Evolutionary conservation across 2,888 invertebrate species (phyloP), one percentile per base, ranked within the genome.

Genomic region (Cephus pygmeus): DNA sequence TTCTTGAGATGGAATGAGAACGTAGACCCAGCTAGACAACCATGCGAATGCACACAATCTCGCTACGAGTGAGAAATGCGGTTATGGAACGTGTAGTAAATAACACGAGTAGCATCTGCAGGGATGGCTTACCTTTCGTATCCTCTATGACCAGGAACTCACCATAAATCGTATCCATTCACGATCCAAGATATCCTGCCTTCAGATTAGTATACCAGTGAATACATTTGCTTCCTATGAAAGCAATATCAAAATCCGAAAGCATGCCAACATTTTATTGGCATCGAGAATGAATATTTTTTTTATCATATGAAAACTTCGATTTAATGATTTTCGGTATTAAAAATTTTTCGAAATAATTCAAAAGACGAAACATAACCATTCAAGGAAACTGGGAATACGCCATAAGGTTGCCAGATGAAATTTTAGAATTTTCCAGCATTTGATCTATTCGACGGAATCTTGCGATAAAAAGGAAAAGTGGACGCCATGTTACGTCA

Each of bases 1-100:
- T 34, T 71, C 71, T 71, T 12, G 33, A 71, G 71, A 71, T 71
- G 71, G 33, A 71, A 71, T 34, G 71, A 31, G 56, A 56, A 56
- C 56, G 56, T 56, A 56, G 56, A 33, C 71, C 33, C 71, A 34
- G 71, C 71, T 71, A 34, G 71, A 31, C 33, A 31, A 34, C 71
- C 33, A 31, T 71, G 71, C 71, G 71, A 34, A 31, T 31, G 71
- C 34, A 71, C 71, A 34, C 31, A 71, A 31, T 31, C 71, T 23
- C 2, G 71, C 31, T 6, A 71, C 15, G 23, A 56, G 33, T 15
- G 71, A 71, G 33, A 30, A 71, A 71, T 71, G 71, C 73, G 80
- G 81, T 82, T 79, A 80, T 82, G 81, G 81, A 79, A 77, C 81
- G 78, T 69, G 80, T 76, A 77, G 80, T 80, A 80, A 83, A 83